These are phyloP conservation scores for Ascaphus truei DNA, from an alignment of 2,113 vertebrate species.

Conservation along the genomic window DNA sequence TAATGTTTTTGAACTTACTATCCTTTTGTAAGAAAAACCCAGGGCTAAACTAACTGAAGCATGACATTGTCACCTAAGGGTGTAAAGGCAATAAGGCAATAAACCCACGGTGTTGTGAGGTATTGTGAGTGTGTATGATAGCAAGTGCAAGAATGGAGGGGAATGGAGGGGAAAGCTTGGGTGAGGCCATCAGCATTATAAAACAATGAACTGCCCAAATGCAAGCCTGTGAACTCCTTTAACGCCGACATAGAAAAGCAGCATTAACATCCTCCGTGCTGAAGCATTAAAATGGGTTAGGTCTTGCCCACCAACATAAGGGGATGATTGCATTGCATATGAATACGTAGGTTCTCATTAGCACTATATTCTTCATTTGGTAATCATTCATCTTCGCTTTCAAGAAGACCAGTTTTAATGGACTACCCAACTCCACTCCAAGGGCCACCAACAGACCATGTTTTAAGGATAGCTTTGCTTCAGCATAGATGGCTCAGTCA, in stretches of 20 bases:
- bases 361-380: too few relatives aligned
- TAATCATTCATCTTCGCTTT: too few relatives aligned
- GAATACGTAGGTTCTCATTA: too few relatives aligned
- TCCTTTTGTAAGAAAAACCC: neutral
- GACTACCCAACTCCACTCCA: too few relatives aligned
- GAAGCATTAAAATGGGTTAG: neutral
- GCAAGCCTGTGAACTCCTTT: neutral
- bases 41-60: conserved; percentile 1
- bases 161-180: conserved; percentile 12
- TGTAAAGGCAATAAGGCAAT: conserved; percentile 21
- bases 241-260: neutral
- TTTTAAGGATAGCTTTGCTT: too few relatives aligned
- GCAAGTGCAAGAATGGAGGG: neutral
- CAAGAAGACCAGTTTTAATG: too few relatives aligned
- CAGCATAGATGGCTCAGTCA: too few relatives aligned
- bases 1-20: neutral
- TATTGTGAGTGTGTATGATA: conserved; percentile 3
- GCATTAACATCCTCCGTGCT: neutral
- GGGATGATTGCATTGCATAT: too few relatives aligned
- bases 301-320: too few relatives aligned
- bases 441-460: too few relatives aligned
- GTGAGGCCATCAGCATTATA: conserved; percentile 28
- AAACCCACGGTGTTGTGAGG: neutral
- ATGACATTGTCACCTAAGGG: conserved; percentile 8
- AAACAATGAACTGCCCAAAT: conserved; percentile 20